Percentiles rank a stretch among this genome's conserved stretches.
phyloP scores from a whole-genome alignment of 2,888 invertebrate species.

The Apamea crenata region DNA sequence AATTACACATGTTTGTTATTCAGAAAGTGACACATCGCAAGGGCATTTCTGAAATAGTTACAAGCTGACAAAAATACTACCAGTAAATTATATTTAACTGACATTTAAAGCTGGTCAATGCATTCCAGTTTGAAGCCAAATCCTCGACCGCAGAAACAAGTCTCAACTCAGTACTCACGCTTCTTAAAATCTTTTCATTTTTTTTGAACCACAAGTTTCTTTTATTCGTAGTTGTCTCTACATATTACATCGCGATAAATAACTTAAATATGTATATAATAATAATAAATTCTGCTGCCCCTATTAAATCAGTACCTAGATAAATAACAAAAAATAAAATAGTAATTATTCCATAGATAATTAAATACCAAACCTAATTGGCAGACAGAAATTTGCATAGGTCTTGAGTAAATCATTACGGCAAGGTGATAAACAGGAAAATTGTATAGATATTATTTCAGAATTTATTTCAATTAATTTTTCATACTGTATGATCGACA shows the following conservation, averaged over 20 bases:
- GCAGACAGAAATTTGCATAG: slow-evolving; percentile 19
- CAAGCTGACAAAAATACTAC: slow-evolving; percentile 33
- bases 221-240: background rate
- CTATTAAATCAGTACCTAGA: background rate
- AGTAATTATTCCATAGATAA: background rate
- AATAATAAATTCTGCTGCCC: background rate
- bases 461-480: background rate
- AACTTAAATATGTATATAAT: background rate
- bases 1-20: slow-evolving; percentile 22
- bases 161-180: background rate
- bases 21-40: slow-evolving; percentile 22
- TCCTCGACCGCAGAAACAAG: slow-evolving; percentile 19
- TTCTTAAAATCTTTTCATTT: background rate
- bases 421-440: slow-evolving; percentile 33
- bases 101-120: slow-evolving; percentile 32
- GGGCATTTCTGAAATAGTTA: slow-evolving; percentile 29
- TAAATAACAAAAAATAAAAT: background rate
- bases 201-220: background rate
- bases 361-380: slow-evolving; percentile 35
- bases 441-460: background rate
- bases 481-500: background rate
- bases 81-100: slow-evolving; percentile 32
- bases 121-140: slow-evolving; percentile 42
- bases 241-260: background rate
- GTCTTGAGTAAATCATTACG: slow-evolving; percentile 18